These are phyloP conservation scores for Pipistrellus pipistrellus DNA, from an alignment of 2,797 vertebrate species.

Conservation along the genomic window DNA sequence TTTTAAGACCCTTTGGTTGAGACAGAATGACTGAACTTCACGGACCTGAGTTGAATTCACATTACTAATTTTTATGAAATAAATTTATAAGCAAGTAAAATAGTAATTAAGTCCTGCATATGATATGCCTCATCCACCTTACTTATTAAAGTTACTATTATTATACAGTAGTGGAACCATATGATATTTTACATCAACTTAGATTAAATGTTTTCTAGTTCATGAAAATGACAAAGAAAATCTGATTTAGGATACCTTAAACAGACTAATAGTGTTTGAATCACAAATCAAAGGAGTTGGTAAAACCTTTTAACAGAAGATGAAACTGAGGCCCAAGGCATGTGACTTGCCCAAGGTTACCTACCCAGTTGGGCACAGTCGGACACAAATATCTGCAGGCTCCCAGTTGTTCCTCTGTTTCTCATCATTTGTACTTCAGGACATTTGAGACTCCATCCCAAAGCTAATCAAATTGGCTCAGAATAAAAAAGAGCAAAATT, in stretches of 20 bases:
- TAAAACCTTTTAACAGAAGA: slow-evolving; percentile 36
- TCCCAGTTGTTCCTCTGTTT: slow-evolving; percentile 22
- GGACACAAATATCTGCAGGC: neutral
- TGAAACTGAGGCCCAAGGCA: slow-evolving; percentile 33
- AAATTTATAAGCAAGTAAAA: slow-evolving; percentile 59
- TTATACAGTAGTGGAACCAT: slow-evolving; percentile 31
- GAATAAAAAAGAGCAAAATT: slow-evolving; percentile 49
- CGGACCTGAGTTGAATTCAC: slow-evolving; percentile 58
- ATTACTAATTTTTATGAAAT: slow-evolving; percentile 45
- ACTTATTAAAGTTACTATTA: slow-evolving; percentile 62
- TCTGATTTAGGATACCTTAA: slow-evolving; percentile 19
- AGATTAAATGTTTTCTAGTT: slow-evolving; percentile 60
- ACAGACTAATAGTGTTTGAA: slow-evolving; percentile 17
- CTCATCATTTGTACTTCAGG: neutral
- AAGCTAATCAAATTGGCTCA: slow-evolving; percentile 37
- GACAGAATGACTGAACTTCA: neutral
- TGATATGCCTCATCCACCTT: neutral
- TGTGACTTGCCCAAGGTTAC: slow-evolving; percentile 8
- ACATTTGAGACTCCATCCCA: slow-evolving; percentile 46
- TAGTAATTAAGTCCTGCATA: slow-evolving; percentile 29
- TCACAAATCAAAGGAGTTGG: slow-evolving; percentile 35
- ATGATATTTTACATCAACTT: slow-evolving; percentile 31
- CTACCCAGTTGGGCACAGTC: neutral
- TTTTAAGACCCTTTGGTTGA: slow-evolving; percentile 48
- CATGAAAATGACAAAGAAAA: slow-evolving; percentile 63